Base-by-base conservation (phyloP, 2,797 vertebrate species). In the Falco novaeseelandiae region DNA sequence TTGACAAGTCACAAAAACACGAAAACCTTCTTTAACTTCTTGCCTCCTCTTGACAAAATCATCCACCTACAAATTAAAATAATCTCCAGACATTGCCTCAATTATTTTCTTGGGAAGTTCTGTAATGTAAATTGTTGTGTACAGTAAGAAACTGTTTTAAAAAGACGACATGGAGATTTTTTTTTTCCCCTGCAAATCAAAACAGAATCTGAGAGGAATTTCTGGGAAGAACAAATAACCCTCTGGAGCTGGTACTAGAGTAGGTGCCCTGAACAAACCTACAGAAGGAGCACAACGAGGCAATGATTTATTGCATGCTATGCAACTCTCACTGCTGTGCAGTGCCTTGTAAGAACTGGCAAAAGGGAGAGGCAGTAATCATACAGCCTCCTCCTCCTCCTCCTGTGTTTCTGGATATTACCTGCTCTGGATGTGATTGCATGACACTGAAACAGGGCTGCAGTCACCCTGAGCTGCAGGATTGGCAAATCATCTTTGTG, bases 271-370 rank as follows among this genome's bases (percentile, higher is more conserved):
- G 91, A 94, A 96, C 92, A 95, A 97, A 91, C 63, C 70, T 95
- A 87, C 61, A 93, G 93, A 90, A 97, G 84, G 55, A 96, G 92
- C 71, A 88, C 96, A 97, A 97, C 79, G 85, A 95, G 95, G 94
- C 91, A 82, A 82, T 93, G 95, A 97, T 96, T 96, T 96, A 96
- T 94, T 49, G 70, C 0, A 0, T 29, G 76, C 92, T 93, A 46
- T 73, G 89, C 84, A 83, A 90, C 77, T 87, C 87, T 90, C 83
- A 63, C 14, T 62, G 70, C 77, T 91, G 80, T 66, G 87, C 76
- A 70, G 83, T 5, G 4, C n/a, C 48, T 57, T 84, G 70, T n/a
- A 90, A 93, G 95, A 87, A 88, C 20, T 40, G 89, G 89, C 3
- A 71, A 83, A 95, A 95, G 83, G 84, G 72, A 94, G 90, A 96